These are phyloP conservation scores for Temnothorax longispinosus DNA, from an alignment of 1,140 invertebrate genomes.

Conservation along the genomic window DNA sequence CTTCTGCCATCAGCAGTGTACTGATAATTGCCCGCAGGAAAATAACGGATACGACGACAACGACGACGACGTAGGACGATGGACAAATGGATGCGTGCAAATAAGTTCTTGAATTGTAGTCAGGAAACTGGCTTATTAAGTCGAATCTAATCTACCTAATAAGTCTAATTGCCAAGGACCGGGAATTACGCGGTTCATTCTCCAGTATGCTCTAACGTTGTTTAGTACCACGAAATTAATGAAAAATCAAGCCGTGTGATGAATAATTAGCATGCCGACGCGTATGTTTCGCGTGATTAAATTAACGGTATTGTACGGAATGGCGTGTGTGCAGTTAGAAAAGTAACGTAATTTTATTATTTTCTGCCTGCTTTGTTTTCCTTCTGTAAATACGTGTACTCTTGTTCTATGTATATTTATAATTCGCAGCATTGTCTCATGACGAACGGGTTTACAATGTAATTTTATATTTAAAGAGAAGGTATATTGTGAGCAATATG, in stretches of 20 bases:
- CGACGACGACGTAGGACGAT: not conserved
- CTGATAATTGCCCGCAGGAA: constrained; percentile 60
- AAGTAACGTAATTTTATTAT: constrained; percentile 42
- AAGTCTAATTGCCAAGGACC: not conserved
- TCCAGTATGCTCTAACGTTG: not conserved
- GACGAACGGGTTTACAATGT: not conserved
- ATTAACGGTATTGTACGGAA: constrained; percentile 18
- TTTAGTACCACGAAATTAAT: not conserved
- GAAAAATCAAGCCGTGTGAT: not conserved
- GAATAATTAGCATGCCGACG: constrained; percentile 19
- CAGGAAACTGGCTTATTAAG: not conserved
- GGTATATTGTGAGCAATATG: not conserved
- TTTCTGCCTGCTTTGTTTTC: not conserved
- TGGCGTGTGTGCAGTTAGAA: constrained; percentile 6
- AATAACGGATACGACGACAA: constrained; percentile 23
- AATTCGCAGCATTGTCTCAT: constrained; percentile 22
- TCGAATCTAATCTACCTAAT: constrained; percentile 15
- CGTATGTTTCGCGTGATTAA: constrained; percentile 32
- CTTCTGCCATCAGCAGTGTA: not conserved
- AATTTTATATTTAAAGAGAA: constrained; percentile 16
- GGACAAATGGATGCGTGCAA: not conserved
- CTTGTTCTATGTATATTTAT: constrained; percentile 17
- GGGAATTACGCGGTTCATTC: not conserved
- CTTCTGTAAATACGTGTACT: not conserved
- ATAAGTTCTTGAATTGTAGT: constrained; percentile 47